These are phyloP conservation scores for Brachyalestes nurse DNA, from an alignment of 2,797 vertebrate genomes.

Conservation along the genomic window DNA sequence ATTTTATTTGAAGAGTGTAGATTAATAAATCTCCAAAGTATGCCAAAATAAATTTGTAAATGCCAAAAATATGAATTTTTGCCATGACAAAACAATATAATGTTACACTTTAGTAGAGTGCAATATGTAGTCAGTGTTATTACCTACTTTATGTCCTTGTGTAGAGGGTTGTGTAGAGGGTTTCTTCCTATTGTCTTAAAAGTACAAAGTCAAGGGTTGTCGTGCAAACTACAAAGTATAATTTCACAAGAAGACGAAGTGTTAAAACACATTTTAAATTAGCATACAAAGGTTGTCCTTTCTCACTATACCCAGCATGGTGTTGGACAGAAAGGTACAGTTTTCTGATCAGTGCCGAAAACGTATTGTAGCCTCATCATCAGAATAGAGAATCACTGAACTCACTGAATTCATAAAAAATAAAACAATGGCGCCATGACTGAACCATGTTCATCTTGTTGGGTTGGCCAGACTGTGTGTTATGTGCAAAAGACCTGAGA, in stretches of 20 bases:
- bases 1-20: no score
- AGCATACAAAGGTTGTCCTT: neutral
- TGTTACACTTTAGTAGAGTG: neutral
- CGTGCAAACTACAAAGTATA: neutral
- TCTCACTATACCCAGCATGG: neutral
- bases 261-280: constrained; percentile 10
- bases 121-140: neutral
- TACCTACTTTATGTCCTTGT: neutral
- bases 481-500: constrained; percentile 39
- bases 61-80: neutral
- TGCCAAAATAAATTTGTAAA: neutral
- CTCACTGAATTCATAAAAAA: neutral
- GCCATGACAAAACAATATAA: neutral
- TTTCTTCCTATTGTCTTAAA: constrained; percentile 3
- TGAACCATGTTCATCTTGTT: constrained; percentile 28
- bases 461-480: constrained; percentile 34
- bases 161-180: neutral
- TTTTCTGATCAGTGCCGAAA: neutral
- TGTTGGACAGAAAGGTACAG: no score
- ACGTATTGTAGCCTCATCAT: neutral
- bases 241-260: neutral
- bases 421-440: constrained; percentile 21
- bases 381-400: neutral
- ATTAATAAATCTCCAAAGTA: neutral
- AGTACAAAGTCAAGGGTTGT: neutral